phyloP scores from a whole-genome alignment of 2,797 vertebrate species.

The Enteromius thamalakanensis region DNA sequence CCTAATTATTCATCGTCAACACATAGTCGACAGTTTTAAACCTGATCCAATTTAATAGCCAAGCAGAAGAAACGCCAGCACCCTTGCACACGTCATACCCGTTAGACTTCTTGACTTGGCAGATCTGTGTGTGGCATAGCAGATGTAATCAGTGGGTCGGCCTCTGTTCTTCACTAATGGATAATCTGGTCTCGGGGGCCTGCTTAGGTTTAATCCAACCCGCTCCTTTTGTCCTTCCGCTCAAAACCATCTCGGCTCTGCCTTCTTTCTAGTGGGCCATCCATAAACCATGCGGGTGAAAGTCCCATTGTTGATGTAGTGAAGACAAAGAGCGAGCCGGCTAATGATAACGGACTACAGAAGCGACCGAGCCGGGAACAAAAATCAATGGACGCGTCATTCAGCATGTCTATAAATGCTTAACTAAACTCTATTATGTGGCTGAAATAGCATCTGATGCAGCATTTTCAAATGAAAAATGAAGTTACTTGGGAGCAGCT shows the following conservation, averaged over 20 bases:
- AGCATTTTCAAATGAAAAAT: not conserved
- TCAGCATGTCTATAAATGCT: constrained; percentile 38
- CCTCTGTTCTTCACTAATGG: constrained; percentile 14
- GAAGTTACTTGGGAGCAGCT: not conserved
- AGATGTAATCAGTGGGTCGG: not conserved
- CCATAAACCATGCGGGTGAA: constrained; percentile 11
- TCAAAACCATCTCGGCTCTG: constrained; percentile 16
- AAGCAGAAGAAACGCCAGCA: not conserved
- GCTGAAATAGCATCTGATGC: constrained; percentile 6
- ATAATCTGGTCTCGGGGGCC: constrained; percentile 29
- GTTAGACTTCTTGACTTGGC: constrained; percentile 15
- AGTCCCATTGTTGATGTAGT: constrained; percentile 33
- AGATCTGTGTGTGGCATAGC: not conserved
- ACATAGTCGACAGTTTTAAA: constrained; percentile 12
- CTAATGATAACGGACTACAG: constrained; percentile 39
- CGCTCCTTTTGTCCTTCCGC: not conserved
- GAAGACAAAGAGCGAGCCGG: constrained; percentile 1
- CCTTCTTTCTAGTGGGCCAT: constrained; percentile 8
- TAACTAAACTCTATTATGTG: constrained; percentile 36
- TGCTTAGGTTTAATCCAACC: constrained; percentile 28
- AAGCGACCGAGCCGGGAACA: constrained; percentile 13
- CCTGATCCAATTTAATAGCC: constrained; percentile 9
- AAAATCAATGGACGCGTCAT: constrained; percentile 42
- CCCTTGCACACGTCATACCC: not conserved
- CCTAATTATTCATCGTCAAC: constrained; percentile 14